A percentile compares a stretch with the other conserved stretches of the same genome.
Evolutionary conservation across 2,888 invertebrate species (phyloP).

Genomic region (Drepanosiphum platanoidis): DNA sequence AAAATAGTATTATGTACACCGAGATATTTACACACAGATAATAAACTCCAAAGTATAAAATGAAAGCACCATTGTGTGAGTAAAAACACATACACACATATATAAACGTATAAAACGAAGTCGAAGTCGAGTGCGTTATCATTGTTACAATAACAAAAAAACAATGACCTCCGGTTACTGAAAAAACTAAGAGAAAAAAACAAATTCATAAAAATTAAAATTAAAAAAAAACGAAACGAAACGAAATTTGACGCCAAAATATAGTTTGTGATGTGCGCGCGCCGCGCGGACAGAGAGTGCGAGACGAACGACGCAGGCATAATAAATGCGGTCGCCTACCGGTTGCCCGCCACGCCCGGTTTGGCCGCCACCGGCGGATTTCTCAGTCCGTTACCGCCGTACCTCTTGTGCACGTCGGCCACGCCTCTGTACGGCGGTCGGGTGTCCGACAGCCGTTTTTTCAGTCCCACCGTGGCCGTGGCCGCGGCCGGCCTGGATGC

Average conservation of each 20-base stretch:
- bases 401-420: slow-evolving; percentile 81
- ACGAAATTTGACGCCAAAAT: no score
- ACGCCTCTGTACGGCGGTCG: slow-evolving; percentile 67
- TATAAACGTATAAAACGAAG: no score
- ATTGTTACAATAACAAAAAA: no score
- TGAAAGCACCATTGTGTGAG: slow-evolving; percentile 33
- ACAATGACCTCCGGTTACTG: no score
- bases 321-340: background rate
- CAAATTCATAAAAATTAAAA: background rate
- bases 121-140: no score
- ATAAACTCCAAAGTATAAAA: slow-evolving; percentile 13
- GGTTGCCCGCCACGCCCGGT: background rate
- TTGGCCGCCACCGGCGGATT: background rate
- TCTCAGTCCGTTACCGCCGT: background rate
- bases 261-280: background rate
- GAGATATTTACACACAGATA: slow-evolving; percentile 29
- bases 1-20: slow-evolving; percentile 41
- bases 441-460: slow-evolving; percentile 43
- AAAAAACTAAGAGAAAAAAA: no score
- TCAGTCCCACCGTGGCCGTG: slow-evolving; percentile 45
- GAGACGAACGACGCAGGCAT: background rate
- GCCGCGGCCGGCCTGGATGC: background rate
- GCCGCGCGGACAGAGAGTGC: background rate
- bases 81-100: background rate
- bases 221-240: background rate